Evolutionary conservation across 2,888 invertebrate genomes (phyloP), one percentile per base, ranked within the genome.

Genomic region (Isoperla grammatica): DNA sequence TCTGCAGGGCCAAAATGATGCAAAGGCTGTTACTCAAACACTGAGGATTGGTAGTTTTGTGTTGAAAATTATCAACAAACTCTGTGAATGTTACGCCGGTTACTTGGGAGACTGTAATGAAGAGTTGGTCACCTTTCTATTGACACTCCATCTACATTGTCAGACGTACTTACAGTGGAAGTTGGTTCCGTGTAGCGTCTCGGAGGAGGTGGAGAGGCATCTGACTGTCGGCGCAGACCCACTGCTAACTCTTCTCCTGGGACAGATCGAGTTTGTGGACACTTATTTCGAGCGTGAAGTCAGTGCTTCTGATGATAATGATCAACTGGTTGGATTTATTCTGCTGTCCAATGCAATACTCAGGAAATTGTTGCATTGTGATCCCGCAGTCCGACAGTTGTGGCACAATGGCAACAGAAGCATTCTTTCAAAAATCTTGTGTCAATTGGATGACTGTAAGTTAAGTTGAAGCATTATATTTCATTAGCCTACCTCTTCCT

Each of bases 1-100:
- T 22, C 69, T 69, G 61, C 70, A 80, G 79, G 68, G 68, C 17
- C 66, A 70, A 42, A 70, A 72, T 64, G 77, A 79, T 57, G 71
- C 73, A 1, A 79, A 78, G 69, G 61, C 72, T 8, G 61, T 72
- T 1, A 17, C 73, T n/a, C 73, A 79, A 61, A 74, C 75, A 40
- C 66, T 80, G 5, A 80, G 80, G 72, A 72, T 80, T 5, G 71
- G 76, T 6, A 76, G 74, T 66, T 81, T 81, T 65, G 73, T 74
- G 1, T 67, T 80, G 1, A 80, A 79, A 68, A 76, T 81, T 65
- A 67, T 78, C 56, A 58, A 76, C 13, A 78, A 76, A 69, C 67
- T 79, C 2, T 76, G 73, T 61, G 73, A 70, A 20, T 57, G 59
- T 40, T 66, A 59, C 50, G 53, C 43, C 43, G 66, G 64, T 2